Base-by-base conservation (phyloP, 2,113 vertebrate species). In the Syngnathus scovelli region DNA sequence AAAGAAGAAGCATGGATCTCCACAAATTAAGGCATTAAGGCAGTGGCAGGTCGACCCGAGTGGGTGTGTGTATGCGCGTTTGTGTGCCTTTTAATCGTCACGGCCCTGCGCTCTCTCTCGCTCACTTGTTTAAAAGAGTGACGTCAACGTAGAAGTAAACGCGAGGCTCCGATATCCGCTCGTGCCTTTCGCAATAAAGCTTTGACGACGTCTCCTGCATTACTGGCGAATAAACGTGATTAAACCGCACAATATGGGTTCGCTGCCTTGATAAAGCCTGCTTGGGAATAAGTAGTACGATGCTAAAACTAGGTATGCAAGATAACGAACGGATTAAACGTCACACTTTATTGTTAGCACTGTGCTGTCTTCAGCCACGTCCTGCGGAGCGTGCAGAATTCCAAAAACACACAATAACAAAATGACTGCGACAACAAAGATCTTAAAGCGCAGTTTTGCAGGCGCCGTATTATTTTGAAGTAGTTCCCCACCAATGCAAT, bases 141-240 rank as follows among this genome's bases (percentile, higher is more conserved):
- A 21, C 64, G 18, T 79, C 55, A 78, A 75, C 0, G 0, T 1
- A 1, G 33, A 6, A 10, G 11, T 12, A 0, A 36, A 4, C 15
- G 21, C 7, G 0, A 1, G 1, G 7, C 1, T 0, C 0, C 5
- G 0, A 52, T 41, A 44, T 85, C 84, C 81, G 65, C 56, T 64
- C 0, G 2, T 1, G 0, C 1, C 64, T 64, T 83, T 78, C 85
- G 83, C 2, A 82, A 79, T 81, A 87, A 67, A 21, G 38, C 5
- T 8, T 36, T 60, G 36, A 59, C 10, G 60, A 39, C 37, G 15
- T 61, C 38, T 21, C 11, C 2, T 13, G 59, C 38, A 41, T 21
- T n/a, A 9, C 18, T 60, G 33, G 16, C 36, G 7, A 11, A 60
- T 19, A 39, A 60, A 39, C 8, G 18, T 59, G 12, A 61, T 39